Base-by-base conservation (phyloP, 2,113 vertebrate genomes). In the Barnardius zonarius region DNA sequence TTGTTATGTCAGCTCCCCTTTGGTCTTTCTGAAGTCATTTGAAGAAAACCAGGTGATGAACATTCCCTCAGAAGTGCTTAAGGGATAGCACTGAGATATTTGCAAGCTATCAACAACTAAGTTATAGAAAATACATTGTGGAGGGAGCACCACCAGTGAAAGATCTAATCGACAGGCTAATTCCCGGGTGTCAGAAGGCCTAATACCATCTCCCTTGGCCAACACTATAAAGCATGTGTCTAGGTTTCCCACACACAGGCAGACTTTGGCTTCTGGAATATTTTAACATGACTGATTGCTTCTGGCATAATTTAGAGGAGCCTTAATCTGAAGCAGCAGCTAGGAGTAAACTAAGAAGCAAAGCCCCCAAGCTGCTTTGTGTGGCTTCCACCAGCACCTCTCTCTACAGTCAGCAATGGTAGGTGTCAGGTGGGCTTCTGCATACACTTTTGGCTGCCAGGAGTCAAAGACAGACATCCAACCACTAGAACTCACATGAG, bases 1-100 rank as follows among this genome's bases (percentile, higher is more conserved):
- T 96, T 91, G 94, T 95, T 93, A 66, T 85, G 81, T 96, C 78
- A 85, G 62, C 49, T 95, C 74, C 55, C 48, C 66, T 92, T 95
- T 79, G 63, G 94, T 89, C 89, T 82, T 95, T 79, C 92, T 91
- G 62, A 93, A 95, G 81, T 83, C 77, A 92, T 92, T 84, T 96
- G 96, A 97, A 96, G 93, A 89, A 95, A 95, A 96, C 25, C 96
- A 96, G 90, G 94, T 92, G 90, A 96, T 93, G 88, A 93, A 54
- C 93, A 46, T 92, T 95, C 84, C 74, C 62, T 92, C 70, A 80
- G 88, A 97, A 94, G 79, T 92, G 67, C 72, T 94, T 90, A 30
- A 83, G 66, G 83, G 67, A 79, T 46, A 89, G 62, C 37, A 85
- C 59, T 39, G 82, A 92, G 63, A 94, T 96, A 89, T 94, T 95